Evolutionary conservation across 2,113 vertebrate genomes (phyloP), one percentile per base, ranked within the genome.

Genomic region (Typhlomys cinereus): DNA sequence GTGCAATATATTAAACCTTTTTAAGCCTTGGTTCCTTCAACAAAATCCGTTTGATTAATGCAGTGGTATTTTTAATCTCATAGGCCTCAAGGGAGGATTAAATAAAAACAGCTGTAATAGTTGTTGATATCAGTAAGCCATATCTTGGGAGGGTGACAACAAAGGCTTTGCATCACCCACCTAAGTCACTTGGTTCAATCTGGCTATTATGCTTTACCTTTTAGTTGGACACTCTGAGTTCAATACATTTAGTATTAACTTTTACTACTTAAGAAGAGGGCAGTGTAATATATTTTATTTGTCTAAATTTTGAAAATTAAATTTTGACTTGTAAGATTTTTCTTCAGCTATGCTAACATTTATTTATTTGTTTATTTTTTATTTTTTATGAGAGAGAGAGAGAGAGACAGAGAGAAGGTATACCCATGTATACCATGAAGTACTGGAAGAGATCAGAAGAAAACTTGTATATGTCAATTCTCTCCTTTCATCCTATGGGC

Each of bases 291-390:
- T 85, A 90, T 73, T 73, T 92, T 87, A 73, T 81, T 20, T 88
- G 48, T 15, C 34, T 29, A n/a, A 85, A 81, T 62, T 78, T 81
- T 62, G n/a, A 9, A 92, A 91, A 85, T 23, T 61, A 48, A 64
- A 86, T 61, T 71, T 71, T 85, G 34, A 88, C 75, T 92, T 90
- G 85, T 80, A 71, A 50, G 34, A 48, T 92, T 82, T 67, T 74
- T 23, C 23, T 78, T 85, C n/a, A 90, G 70, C 27, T 91, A 46
- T 64, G 50, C 25, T 84, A 66, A 57, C n/a, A n/a, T n/a, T 27
- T 79, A 66, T 44, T n/a, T n/a, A n/a, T n/a, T n/a, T n/a, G n/a
- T n/a, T n/a, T n/a, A n/a, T n/a, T n/a, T n/a, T n/a, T n/a, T n/a
- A n/a, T n/a, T n/a, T n/a, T n/a, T n/a, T n/a, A n/a, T n/a, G n/a